Base-by-base conservation (phyloP, 2,113 vertebrate species). In the Phylloscopus trochilus region DNA sequence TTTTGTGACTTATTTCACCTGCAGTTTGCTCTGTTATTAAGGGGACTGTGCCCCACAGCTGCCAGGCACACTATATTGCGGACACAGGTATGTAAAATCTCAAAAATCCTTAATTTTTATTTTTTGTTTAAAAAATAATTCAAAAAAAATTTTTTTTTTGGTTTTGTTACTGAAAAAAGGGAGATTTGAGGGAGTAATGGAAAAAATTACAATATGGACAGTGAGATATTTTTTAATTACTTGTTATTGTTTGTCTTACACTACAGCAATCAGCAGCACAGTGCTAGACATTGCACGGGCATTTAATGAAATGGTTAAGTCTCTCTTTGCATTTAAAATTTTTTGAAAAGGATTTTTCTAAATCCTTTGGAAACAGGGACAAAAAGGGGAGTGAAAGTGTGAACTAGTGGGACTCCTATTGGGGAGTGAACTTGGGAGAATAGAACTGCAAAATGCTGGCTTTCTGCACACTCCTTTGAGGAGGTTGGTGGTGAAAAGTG, bases 211-310 rank as follows among this genome's bases (percentile, higher is more conserved):
- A 26, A 46, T 21, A 20, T 33, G 20, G 60, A n/a, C 8, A 33
- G 47, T 74, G 26, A 70, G 19, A 23, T 78, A 8, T 18, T 89
- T 87, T 69, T 28, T n/a, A 28, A 46, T 66, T 70, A 51, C 37
- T 81, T 43, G 5, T 44, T 66, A 70, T 6, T 49, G 8, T 17
- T 59, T 70, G 19, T 67, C 23, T 63, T 67, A 47, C 63, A 70
- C 20, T n/a, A 7, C 43, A 81, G 41, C 15, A 30, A 72, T 46
- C 37, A 67, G 11, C 55, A 83, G 26, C 52, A 72, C 20, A 66
- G 51, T 49, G 75, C 26, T 88, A 79, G 31, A 30, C 3, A 11
- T 63, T 37, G 24, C n/a, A 37, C 0, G 0, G 20, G 3, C 9
- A 22, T 70, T 66, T 74, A 86, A 58, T 18, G 8, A 81, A 62